Base-by-base conservation (phyloP, 2,113 vertebrate species). In the Cavia porcellus region DNA sequence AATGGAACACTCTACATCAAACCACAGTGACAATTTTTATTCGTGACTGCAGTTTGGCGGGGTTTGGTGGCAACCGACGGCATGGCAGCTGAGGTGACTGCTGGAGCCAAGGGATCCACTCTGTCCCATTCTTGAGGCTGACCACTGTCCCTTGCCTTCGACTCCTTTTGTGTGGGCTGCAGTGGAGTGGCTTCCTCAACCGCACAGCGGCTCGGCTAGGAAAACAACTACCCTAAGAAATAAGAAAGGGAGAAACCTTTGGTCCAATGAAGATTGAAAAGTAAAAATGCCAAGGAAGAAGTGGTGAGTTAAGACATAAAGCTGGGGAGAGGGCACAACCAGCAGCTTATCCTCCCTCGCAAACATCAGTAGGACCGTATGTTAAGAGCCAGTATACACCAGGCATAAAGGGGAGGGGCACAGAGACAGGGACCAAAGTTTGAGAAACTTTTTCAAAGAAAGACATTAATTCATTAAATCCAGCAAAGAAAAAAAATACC, bases 401-500 rank as follows among this genome's bases (percentile, higher is more conserved):
- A 80, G 38, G 19, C 61, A 89, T 28, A 20, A 20, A 72, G 89
- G n/a, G 89, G 32, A 88, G 24, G 45, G 10, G 80, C 13, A 52
- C 38, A 68, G 24, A 68, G 38, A 7, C 22, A 52, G 62, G 47
- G 20, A 86, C 61, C 50, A 64, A 61, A 68, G 52, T 77, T 42
- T 47, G 19, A 89, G 86, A 89, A 45, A 2, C 32, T 50, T 38
- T 80, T 81, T 87, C 64, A 83, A 61, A 77, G 42, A 95, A 86
- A 86, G 72, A 92, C 20, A 90, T 75, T 55, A 68, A 89, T 89
- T 94, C 95, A 91, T 89, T 97, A 86, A 85, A 83, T 88, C 90
- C 35, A 90, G 47, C 66, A 82, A 94, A 97, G 82, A 85, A 74
- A 70, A 75, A 83, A 11, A 72, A 79, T 5, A 72, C 66, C 35